A percentile compares a stretch with the other conserved stretches of the same genome.
Conservation (phyloP, 1,140 invertebrate species). For the Ostrea denselamellosa region DNA sequence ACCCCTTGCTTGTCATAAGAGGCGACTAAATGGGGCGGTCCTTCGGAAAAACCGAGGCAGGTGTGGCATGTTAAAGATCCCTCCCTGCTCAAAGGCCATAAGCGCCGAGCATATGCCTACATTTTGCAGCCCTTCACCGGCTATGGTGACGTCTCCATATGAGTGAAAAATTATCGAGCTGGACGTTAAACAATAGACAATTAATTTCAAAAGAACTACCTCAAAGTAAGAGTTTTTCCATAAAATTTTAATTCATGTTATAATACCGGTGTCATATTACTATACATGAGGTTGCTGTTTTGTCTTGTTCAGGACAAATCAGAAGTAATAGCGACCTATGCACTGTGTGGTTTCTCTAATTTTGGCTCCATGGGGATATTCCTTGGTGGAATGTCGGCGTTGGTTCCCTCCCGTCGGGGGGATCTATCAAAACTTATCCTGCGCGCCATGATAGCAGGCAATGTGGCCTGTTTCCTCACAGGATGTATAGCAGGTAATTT, state of each 20-base stretch:
- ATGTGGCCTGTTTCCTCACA: conserved; percentile 87
- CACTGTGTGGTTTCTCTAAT: conserved; percentile 98
- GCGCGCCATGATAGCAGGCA: conserved; percentile 91
- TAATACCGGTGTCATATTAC: neutral
- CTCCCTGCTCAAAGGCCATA: no score
- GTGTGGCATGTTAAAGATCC: no score
- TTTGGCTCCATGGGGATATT: conserved; percentile 93
- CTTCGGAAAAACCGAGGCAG: no score
- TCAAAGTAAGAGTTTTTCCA: neutral
- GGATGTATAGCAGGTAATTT: conserved; percentile 70
- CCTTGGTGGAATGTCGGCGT: conserved; percentile 88
- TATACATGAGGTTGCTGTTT: neutral
- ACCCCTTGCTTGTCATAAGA: no score
- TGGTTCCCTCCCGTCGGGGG: conserved; percentile 88
- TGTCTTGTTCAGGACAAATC: conserved; percentile 82
- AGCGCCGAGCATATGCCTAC: no score
- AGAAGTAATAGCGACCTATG: conserved; percentile 93
- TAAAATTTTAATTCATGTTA: neutral
- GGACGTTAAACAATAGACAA: no score
- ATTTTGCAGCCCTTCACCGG: no score
- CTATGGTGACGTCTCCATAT: no score
- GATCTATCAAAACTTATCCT: conserved; percentile 83
- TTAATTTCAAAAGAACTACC: no score
- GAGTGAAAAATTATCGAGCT: no score
- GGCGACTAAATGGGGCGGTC: no score